Evolutionary conservation across 2,113 vertebrate species (phyloP).

Genomic region (Plotosus lineatus): DNA sequence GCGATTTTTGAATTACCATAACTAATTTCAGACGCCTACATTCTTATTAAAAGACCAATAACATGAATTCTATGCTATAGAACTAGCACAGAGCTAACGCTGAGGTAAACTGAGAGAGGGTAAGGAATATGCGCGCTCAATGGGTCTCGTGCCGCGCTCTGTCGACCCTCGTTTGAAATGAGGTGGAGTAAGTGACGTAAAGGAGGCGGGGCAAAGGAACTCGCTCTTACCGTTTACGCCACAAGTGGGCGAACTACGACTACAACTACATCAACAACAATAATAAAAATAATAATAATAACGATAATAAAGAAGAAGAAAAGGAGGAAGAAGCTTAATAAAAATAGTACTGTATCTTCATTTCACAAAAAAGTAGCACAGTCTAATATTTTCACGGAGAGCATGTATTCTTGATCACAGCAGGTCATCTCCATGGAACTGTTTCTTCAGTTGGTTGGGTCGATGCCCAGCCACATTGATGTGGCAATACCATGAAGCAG

Average conservation of each 20-base stretch:
- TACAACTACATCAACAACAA: no score
- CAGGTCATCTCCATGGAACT: no score
- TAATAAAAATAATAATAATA: no score
- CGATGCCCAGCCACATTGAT: no score
- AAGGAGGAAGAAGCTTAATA: no score
- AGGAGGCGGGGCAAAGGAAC: conserved; percentile 53
- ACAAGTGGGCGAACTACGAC: conserved; percentile 11
- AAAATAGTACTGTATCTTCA: no score
- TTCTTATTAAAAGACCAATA: not conserved
- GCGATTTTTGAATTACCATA: not conserved
- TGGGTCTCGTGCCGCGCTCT: conserved; percentile 48
- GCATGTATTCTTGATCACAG: no score
- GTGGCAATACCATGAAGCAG: no score
- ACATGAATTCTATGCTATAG: not conserved
- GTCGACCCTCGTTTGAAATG: conserved; percentile 58
- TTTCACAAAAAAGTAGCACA: no score
- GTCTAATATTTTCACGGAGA: no score
- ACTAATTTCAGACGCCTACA: not conserved
- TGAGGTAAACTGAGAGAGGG: not conserved
- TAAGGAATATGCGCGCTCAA: not conserved
- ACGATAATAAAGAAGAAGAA: no score
- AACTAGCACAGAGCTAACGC: not conserved
- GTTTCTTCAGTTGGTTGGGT: no score
- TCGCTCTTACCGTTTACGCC: not conserved
- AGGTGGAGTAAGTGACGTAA: conserved; percentile 66